Conservation (phyloP, 1,140 invertebrate genomes). For the Sinella curviseta region DNA sequence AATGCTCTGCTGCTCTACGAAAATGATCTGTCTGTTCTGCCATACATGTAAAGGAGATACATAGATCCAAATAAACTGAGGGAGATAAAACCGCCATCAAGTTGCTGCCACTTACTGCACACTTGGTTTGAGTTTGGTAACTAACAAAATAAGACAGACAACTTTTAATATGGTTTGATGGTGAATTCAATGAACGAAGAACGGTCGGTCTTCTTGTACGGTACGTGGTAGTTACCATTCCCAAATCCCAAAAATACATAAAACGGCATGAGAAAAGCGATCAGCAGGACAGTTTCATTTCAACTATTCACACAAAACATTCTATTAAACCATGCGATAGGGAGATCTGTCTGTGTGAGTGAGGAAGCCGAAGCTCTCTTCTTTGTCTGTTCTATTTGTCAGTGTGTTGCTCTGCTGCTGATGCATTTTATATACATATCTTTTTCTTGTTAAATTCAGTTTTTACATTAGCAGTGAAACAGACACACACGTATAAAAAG, state of each 20-base stretch:
- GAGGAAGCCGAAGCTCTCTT: neutral
- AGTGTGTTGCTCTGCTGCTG: neutral
- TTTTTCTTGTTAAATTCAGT: neutral
- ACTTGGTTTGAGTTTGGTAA: neutral
- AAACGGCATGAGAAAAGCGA: conserved; percentile 35
- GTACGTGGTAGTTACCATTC: too few species aligned
- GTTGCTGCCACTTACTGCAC: neutral
- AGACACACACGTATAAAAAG: neutral
- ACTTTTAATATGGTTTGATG: neutral
- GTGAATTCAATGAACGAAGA: too few species aligned
- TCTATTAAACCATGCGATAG: neutral
- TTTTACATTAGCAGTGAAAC: neutral
- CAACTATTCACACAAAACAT: neutral
- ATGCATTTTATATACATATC: neutral
- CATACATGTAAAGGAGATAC: too few species aligned
- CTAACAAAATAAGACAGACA: neutral
- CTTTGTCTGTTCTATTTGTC: neutral
- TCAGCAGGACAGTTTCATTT: conserved; percentile 36
- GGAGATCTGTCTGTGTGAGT: neutral
- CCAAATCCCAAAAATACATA: conserved; percentile 29
- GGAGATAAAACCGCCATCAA: neutral
- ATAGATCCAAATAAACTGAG: too few species aligned
- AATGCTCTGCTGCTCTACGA: too few species aligned
- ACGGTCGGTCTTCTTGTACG: too few species aligned
- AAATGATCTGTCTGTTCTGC: too few species aligned